phyloP scores from a whole-genome alignment of 2,113 vertebrate genomes.

The Lagopus muta region DNA sequence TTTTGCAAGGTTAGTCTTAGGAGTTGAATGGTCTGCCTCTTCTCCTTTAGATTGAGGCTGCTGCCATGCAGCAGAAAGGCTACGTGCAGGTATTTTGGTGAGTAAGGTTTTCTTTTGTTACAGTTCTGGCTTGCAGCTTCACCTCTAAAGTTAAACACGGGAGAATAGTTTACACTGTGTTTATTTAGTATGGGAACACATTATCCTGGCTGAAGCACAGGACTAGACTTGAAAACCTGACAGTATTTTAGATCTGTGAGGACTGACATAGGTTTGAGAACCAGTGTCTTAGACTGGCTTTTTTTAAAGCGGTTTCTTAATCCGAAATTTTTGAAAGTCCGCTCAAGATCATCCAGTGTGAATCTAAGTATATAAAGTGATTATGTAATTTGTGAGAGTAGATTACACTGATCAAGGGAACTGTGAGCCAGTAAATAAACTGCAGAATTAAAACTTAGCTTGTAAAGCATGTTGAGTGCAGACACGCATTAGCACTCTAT shows the following conservation, averaged over 20 bases:
- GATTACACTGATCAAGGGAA: neutral
- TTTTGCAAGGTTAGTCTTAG: neutral
- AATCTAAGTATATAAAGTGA: neutral
- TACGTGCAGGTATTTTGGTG: neutral
- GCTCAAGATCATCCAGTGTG: neutral
- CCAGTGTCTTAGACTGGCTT: neutral
- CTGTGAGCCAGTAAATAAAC: neutral
- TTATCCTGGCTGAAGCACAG: neutral
- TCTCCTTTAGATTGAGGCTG: neutral
- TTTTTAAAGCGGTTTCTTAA: neutral
- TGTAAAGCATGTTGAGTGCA: neutral
- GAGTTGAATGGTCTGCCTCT: neutral
- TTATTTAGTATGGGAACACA: neutral
- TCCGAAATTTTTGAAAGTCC: neutral
- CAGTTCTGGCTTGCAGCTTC: neutral
- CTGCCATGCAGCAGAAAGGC: neutral
- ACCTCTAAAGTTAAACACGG: neutral
- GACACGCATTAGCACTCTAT: neutral
- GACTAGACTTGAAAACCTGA: neutral
- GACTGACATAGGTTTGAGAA: neutral
- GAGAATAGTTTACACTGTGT: neutral
- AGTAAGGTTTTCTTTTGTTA: neutral
- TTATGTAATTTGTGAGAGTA: neutral
- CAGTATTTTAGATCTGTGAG: neutral
- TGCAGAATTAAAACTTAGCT: neutral